Evolutionary conservation across 1,140 invertebrate genomes (phyloP).

Genomic region (Atopsyche davidsoni): DNA sequence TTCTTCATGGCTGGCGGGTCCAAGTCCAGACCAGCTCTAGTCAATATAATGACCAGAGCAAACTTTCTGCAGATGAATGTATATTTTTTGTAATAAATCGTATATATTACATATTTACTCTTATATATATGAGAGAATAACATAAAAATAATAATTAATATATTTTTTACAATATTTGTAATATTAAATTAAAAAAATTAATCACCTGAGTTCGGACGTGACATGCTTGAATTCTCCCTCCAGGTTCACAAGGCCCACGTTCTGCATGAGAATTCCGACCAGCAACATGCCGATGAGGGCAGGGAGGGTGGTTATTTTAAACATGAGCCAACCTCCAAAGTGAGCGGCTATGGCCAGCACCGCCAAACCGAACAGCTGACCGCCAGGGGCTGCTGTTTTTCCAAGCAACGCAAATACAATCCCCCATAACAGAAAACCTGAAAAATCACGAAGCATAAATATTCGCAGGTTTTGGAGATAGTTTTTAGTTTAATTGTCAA

Average conservation of each 20-base stretch:
- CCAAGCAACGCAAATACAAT: conserved; percentile 67
- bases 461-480: too few relatives aligned
- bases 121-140: too few relatives aligned
- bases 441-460: too few relatives aligned
- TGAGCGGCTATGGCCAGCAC: conserved; percentile 69
- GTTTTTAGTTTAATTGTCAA: too few relatives aligned
- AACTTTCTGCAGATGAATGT: conserved; percentile 58
- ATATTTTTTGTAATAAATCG: too few relatives aligned
- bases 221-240: conserved; percentile 58
- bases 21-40: conserved; percentile 86
- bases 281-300: conserved; percentile 83
- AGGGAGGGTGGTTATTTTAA: conserved; percentile 68
- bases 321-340: conserved; percentile 72
- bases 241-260: conserved; percentile 64
- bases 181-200: background rate
- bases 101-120: too few relatives aligned
- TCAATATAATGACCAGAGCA: conserved; percentile 87
- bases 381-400: conserved; percentile 62
- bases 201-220: conserved; percentile 56
- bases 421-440: conserved; percentile 68
- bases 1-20: conserved; percentile 78
- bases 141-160: too few relatives aligned
- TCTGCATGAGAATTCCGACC: conserved; percentile 74
- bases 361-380: conserved; percentile 73
- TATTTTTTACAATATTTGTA: too few relatives aligned